A percentile compares a stretch with the other conserved stretches of the same genome.
phyloP scores from a whole-genome alignment of 2,797 vertebrate genomes.

The Pangasius macronema region DNA sequence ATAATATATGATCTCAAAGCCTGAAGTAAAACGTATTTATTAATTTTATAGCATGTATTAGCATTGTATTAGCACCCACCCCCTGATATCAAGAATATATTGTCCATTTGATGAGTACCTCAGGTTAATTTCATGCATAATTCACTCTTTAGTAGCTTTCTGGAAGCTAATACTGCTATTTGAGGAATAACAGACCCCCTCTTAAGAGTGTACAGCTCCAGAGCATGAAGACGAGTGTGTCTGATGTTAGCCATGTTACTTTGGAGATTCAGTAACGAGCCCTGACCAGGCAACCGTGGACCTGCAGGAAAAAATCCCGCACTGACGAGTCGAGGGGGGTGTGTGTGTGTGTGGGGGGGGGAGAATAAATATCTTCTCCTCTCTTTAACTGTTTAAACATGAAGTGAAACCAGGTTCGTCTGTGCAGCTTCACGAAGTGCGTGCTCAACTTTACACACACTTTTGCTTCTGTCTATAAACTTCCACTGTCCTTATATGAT shows the following conservation, averaged over 20 bases:
- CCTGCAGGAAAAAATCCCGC: background rate
- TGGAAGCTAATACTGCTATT: no score
- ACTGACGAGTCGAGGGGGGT: background rate
- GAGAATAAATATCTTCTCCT: slow-evolving; percentile 15
- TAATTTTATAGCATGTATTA: background rate
- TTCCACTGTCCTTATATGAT: slow-evolving; percentile 40
- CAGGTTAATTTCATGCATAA: background rate
- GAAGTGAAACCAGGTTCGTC: slow-evolving; percentile 24
- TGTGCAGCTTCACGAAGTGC: slow-evolving; percentile 48
- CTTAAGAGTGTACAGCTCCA: background rate
- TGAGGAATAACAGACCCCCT: background rate
- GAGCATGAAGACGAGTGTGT: background rate
- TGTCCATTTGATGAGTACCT: background rate
- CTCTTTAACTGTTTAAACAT: slow-evolving; percentile 36
- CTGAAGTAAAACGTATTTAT: background rate
- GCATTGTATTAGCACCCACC: background rate
- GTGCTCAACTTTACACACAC: slow-evolving; percentile 28
- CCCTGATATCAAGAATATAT: background rate
- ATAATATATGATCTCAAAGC: background rate
- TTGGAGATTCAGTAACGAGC: background rate
- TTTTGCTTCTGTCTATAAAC: slow-evolving; percentile 20
- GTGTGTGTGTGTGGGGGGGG: no score
- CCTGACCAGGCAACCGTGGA: slow-evolving; percentile 7
- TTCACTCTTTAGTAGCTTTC: background rate
- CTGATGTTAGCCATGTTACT: background rate